phyloP scores from a whole-genome alignment of 2,797 vertebrate species.

The Anguilla pacifica region DNA sequence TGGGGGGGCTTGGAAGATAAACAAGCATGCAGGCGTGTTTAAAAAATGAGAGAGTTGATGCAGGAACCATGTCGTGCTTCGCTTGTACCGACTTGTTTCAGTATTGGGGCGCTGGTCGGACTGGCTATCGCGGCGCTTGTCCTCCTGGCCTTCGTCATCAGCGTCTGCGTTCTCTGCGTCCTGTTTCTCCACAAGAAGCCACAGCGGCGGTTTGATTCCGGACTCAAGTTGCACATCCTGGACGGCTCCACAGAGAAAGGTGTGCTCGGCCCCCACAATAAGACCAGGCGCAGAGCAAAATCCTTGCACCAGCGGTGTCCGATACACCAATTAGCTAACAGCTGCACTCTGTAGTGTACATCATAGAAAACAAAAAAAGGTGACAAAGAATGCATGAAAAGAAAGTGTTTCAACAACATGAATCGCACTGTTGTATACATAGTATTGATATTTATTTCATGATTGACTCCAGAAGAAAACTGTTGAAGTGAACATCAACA shows the following conservation, averaged over 20 bases:
- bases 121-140: constrained; percentile 65
- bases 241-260: constrained; percentile 34
- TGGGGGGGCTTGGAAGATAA: not conserved
- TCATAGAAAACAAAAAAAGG: too few species aligned
- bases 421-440: too few species aligned
- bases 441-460: too few species aligned
- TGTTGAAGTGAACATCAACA: too few species aligned
- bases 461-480: too few species aligned
- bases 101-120: constrained; percentile 64
- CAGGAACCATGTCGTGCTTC: not conserved
- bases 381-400: too few species aligned
- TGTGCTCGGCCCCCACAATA: not conserved
- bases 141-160: constrained; percentile 67
- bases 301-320: not conserved
- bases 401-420: too few species aligned
- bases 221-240: constrained; percentile 62
- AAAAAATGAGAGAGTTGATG: not conserved
- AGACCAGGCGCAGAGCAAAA: not conserved
- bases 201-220: constrained; percentile 60
- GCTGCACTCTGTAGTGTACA: too few species aligned
- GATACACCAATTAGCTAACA: not conserved
- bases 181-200: constrained; percentile 69
- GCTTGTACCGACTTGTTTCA: constrained; percentile 40
- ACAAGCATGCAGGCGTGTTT: not conserved
- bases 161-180: constrained; percentile 66